phyloP scores from a whole-genome alignment of 2,113 vertebrate species.

The Tricholaema leucomelas region DNA sequence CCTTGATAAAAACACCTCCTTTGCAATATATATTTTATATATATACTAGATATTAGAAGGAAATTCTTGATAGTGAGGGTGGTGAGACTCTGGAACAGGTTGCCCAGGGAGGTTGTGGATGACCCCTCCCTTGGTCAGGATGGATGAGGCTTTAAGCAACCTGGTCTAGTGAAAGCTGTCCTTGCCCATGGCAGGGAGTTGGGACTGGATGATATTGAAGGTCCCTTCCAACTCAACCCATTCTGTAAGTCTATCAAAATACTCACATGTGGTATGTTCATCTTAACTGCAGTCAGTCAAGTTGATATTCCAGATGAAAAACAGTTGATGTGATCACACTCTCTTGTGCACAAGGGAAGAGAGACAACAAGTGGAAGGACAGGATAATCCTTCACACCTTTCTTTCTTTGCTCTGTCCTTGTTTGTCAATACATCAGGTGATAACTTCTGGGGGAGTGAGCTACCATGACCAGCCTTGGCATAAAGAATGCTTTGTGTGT shows the following conservation, averaged over 20 bases:
- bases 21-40: neutral
- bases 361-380: neutral
- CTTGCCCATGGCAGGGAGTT: no score
- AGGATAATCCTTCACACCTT: neutral
- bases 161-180: no score
- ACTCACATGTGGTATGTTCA: neutral
- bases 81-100: no score
- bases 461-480: constrained; percentile 78
- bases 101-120: no score
- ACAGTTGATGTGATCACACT: neutral
- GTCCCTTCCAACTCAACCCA: no score
- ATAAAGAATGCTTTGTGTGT: constrained; percentile 81
- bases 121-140: no score
- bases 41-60: no score
- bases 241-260: no score
- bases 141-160: no score
- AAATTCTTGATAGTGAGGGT: no score
- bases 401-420: neutral
- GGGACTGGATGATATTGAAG: no score
- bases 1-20: neutral
- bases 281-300: neutral
- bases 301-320: neutral
- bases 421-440: constrained; percentile 56
- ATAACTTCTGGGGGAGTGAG: constrained; percentile 76
- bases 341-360: neutral